These are phyloP conservation scores for Acanthosepion pharaonis DNA, from an alignment of 2,888 invertebrate genomes.

Conservation along the genomic window DNA sequence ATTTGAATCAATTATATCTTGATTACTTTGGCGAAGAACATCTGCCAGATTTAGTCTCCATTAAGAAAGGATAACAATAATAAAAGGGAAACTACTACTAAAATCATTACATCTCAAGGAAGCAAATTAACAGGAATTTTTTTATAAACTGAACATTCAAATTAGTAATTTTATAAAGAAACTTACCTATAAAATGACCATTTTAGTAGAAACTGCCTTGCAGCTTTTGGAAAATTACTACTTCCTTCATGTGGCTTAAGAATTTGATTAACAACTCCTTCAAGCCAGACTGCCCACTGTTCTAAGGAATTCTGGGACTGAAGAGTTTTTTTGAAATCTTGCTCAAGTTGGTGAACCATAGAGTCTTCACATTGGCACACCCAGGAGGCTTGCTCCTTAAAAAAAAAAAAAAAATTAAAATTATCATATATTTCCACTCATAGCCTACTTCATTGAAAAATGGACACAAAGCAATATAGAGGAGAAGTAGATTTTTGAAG, in stretches of 20 bases:
- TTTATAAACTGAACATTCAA: not conserved
- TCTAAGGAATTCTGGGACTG: conserved; percentile 91
- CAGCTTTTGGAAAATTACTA: conserved; percentile 73
- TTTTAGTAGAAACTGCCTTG: conserved; percentile 91
- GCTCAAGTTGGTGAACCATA: conserved; percentile 88
- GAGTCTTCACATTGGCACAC: conserved; percentile 95
- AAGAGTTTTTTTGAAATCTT: conserved; percentile 83
- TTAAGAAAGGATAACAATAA: no score
- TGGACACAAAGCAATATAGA: not conserved
- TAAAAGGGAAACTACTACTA: no score
- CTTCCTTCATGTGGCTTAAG: conserved; percentile 88
- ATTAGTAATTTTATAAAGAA: not conserved
- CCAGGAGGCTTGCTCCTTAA: conserved; percentile 89
- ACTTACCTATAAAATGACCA: conserved; percentile 96
- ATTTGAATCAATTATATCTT: no score
- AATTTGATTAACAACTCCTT: conserved; percentile 91
- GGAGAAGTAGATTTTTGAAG: not conserved
- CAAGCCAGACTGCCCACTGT: conserved; percentile 98
- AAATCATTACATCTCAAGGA: not conserved
- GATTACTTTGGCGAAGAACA: no score
- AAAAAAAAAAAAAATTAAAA: conserved; percentile 33
- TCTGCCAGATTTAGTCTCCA: no score
- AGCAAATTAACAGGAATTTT: not conserved
- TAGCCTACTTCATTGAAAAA: not conserved
- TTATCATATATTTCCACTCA: not conserved